Base-by-base conservation (phyloP, 2,888 invertebrate genomes). In the Hybos culiciformis region DNA sequence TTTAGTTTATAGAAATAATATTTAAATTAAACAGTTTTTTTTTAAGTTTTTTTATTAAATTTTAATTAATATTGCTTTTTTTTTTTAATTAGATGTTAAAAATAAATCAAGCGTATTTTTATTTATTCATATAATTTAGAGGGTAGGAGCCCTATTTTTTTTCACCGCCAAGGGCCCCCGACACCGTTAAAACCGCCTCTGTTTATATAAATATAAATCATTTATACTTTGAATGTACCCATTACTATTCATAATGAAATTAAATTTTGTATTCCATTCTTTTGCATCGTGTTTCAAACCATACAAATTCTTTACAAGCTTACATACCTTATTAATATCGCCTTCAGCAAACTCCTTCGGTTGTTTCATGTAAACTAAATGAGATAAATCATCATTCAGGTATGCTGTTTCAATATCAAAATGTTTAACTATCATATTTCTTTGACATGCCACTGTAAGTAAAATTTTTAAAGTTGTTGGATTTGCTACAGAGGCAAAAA, bases 221-320 rank as follows among this genome's bases (percentile, higher is more conserved):
- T 29, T 29, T 6, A 4, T 12, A 12, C 29, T 12, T 29, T 29
- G 29, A 12, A 6, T 7, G n/a, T 29, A 29, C n/a, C 12, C 7
- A 29, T 29, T 29, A 6, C 12, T 29, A 29, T 29, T 29, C 29
- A 29, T 29, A 29, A 29, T 29, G 29, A 4, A 29, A 29, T 36
- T 18, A 18, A 34, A 24, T 20, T 18, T 34, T n/a, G 33, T 33
- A 26, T 41, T 41, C 41, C 41, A 41, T 33, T 34, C 33, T 24
- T 19, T 23, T n/a, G 34, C 34, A 4, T 26, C 33, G 12, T 41
- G 41, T 20, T 38, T 38, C 17, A 37, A 20, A 15, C 37, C 37
- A 23, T 37, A 37, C 14, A 38, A 26, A 26, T 26, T 41, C 34
- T 41, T 41, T 7, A 34, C 36, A 3, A 41, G 15, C 8, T 31